Evolutionary conservation across 2,888 invertebrate species (phyloP), one percentile per base, ranked within the genome.

Genomic region (Eueremaeus valkanovi): DNA sequence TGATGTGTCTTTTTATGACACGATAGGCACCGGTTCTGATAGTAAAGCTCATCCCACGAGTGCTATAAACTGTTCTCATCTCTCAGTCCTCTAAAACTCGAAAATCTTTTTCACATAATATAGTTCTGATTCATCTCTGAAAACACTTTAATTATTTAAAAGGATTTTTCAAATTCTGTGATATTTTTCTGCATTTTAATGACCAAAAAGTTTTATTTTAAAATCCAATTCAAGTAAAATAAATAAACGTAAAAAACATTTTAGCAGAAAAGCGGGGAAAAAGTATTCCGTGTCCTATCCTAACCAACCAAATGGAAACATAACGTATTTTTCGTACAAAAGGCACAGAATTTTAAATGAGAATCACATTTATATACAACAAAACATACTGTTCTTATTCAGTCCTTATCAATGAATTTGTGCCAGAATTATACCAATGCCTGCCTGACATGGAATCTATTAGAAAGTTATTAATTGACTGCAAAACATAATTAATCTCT

Each of bases 401-500:
- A 21, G n/a, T 51, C 6, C 51, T 51, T 51, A 11, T 36, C 5
- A 36, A 5, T 36, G 36, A 36, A 36, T 8, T 36, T 36, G 6
- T 36, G 36, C 36, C 11, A n/a, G n/a, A n/a, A 36, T 36, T 36
- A 36, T 36, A 8, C 11, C 36, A 36, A 36, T n/a, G n/a, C n/a
- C 24, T 33, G 18, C 16, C 36, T 42, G 42, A 68, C 68, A 68
- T 24, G 27, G 5, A 63, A 31, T 31, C 18, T 68, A 68, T 68
- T 68, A 68, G 42, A 68, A 68, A 42, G 40, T 42, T 40, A 68
- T 68, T 68, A 68, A 68, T 68, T 42, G n/a, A n/a, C n/a, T 68
- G 3, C 33, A 18, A 24, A 18, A 42, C 42, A 42, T 68, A 68
- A 68, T 68, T 68, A 68, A 68, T 68, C 68, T 42, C 24, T 13